Conservation (phyloP, 2,888 invertebrate species). For the Nineta flava region DNA sequence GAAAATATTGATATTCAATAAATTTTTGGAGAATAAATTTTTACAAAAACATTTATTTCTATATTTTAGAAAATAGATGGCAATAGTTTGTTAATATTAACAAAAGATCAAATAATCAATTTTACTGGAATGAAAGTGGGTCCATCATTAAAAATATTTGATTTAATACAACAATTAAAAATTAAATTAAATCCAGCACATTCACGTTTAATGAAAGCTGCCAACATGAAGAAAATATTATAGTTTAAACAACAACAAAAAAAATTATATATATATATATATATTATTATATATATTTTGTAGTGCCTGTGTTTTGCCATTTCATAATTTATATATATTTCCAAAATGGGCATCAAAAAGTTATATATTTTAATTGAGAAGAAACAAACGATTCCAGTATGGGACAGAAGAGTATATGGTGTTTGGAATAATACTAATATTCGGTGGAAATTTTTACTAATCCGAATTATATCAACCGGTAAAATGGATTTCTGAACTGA, state of each 20-base stretch:
- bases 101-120: constrained; percentile 81
- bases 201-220: constrained; percentile 42
- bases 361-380: no score
- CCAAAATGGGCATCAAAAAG: no score
- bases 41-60: constrained; percentile 10
- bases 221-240: constrained; percentile 47
- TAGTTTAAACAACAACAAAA: constrained; percentile 28
- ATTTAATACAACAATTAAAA: constrained; percentile 82
- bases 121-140: constrained; percentile 88
- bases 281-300: not conserved
- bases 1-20: no score
- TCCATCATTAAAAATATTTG: constrained; percentile 83
- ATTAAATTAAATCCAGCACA: constrained; percentile 65
- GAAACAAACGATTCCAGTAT: no score
- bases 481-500: no score
- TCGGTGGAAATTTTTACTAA: no score
- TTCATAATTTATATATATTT: no score
- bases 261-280: constrained; percentile 5
- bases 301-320: not conserved
- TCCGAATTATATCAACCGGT: no score
- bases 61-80: constrained; percentile 59
- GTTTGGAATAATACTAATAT: no score
- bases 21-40: not conserved
- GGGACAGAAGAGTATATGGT: no score
- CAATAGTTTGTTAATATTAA: constrained; percentile 57